These are phyloP conservation scores for Meda fulgida DNA, from an alignment of 2,797 vertebrate genomes.

Conservation along the genomic window DNA sequence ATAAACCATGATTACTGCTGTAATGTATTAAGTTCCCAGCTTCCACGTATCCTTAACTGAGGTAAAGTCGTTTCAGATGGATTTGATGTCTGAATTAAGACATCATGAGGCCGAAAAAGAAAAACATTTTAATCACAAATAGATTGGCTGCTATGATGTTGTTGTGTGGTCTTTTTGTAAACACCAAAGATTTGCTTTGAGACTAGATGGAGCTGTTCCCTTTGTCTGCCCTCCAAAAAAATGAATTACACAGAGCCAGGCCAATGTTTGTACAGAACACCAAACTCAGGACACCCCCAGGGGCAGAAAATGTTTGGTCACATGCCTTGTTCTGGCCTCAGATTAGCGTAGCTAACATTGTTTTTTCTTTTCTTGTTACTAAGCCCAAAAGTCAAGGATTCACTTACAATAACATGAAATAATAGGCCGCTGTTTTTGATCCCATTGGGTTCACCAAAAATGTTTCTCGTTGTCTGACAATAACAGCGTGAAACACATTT, in stretches of 20 bases:
- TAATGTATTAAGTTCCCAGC: background rate
- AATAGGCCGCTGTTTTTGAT: conserved; percentile 57
- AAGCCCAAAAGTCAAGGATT: conserved; percentile 66
- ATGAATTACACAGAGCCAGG: conserved; percentile 65
- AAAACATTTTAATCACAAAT: conserved; percentile 75
- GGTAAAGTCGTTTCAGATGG: conserved; percentile 66
- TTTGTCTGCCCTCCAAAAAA: conserved; percentile 77
- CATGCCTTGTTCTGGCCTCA: conserved; percentile 65
- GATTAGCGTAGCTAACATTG: conserved; percentile 76
- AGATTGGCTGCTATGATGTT: conserved; percentile 77
- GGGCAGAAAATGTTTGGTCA: conserved; percentile 59
- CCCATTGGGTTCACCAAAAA: conserved; percentile 48
- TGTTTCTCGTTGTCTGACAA: conserved; percentile 73
- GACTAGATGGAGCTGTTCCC: conserved; percentile 71
- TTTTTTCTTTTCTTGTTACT: conserved; percentile 70
- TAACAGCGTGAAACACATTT: conserved; percentile 62
- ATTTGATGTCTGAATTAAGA: conserved; percentile 74
- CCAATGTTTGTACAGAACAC: conserved; percentile 70
- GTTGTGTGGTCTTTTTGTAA: conserved; percentile 82
- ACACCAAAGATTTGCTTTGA: conserved; percentile 75
- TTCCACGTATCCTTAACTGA: background rate
- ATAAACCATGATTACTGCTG: background rate
- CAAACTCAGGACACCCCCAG: conserved; percentile 57
- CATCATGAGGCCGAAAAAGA: conserved; percentile 62
- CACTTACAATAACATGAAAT: conserved; percentile 61